phyloP scores from a whole-genome alignment of 1,140 invertebrate genomes.

The Aphelinus atriplicis region DNA sequence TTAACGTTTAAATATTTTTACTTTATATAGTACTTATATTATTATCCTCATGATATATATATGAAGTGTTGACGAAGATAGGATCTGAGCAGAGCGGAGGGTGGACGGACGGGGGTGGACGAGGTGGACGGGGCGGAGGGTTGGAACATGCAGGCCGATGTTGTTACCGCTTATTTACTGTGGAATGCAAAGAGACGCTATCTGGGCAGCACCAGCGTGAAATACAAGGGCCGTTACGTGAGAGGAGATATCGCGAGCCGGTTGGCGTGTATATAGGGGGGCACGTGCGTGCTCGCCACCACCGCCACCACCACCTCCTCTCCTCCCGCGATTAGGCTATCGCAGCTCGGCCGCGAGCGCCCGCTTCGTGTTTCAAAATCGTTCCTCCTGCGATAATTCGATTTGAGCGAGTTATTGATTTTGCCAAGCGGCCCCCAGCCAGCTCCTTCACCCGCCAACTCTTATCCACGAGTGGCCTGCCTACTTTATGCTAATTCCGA shows the following conservation, averaged over 20 bases:
- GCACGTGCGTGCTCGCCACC: too few relatives aligned
- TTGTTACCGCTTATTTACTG: constrained; percentile 33
- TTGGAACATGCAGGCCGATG: constrained; percentile 9
- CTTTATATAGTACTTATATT: too few relatives aligned
- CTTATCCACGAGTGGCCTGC: constrained; percentile 9
- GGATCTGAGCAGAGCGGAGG: constrained; percentile 16
- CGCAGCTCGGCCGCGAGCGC: background rate
- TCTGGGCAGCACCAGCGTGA: constrained; percentile 21
- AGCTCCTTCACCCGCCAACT: background rate
- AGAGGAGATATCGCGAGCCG: constrained; percentile 24
- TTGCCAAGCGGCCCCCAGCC: background rate
- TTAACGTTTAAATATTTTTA: too few relatives aligned
- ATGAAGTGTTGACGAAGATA: too few relatives aligned
- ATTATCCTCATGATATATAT: too few relatives aligned
- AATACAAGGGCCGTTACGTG: constrained; percentile 35
- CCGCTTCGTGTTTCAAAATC: constrained; percentile 27
- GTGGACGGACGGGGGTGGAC: constrained; percentile 3
- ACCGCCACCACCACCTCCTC: too few relatives aligned
- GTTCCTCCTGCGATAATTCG: constrained; percentile 26
- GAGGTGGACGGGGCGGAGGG: constrained; percentile 5
- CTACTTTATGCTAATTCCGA: too few relatives aligned
- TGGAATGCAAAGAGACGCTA: constrained; percentile 42
- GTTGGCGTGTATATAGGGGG: background rate
- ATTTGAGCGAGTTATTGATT: constrained; percentile 21
- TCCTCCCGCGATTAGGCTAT: too few relatives aligned